phyloP scores from a whole-genome alignment of 2,113 vertebrate species.

The Cavia aperea region DNA sequence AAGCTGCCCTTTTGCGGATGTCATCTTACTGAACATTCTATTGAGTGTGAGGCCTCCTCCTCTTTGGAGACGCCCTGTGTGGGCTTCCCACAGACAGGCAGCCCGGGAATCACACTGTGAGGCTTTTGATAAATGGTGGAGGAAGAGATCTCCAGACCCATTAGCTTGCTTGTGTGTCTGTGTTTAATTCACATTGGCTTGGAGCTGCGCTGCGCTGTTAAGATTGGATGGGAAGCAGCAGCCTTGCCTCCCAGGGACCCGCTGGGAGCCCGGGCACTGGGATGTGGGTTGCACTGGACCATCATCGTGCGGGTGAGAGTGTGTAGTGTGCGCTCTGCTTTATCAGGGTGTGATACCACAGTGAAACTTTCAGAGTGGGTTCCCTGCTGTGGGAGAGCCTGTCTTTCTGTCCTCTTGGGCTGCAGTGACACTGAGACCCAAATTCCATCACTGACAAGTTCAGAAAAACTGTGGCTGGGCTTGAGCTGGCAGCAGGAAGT shows the following conservation, averaged over 20 bases:
- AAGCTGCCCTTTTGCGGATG: neutral
- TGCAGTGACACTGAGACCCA: neutral
- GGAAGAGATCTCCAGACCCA: neutral
- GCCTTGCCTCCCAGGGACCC: accelerated
- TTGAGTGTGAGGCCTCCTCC: neutral
- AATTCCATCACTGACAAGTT: neutral
- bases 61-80: neutral
- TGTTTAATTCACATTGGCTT: neutral
- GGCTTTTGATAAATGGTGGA: neutral
- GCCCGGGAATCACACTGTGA: neutral
- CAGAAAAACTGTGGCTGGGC: neutral
- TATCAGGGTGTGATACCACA: accelerated
- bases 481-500: neutral
- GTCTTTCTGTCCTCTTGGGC: neutral
- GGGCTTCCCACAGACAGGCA: neutral
- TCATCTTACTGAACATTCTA: neutral
- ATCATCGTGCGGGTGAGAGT: neutral
- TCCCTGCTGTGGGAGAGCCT: neutral
- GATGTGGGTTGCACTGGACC: no score
- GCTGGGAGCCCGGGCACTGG: neutral
- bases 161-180: neutral
- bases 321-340: neutral
- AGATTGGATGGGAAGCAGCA: neutral
- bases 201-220: neutral
- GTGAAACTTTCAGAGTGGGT: neutral